These are phyloP conservation scores for Brachypalpus laphriformis DNA, from an alignment of 2,888 invertebrate genomes.

Conservation along the genomic window DNA sequence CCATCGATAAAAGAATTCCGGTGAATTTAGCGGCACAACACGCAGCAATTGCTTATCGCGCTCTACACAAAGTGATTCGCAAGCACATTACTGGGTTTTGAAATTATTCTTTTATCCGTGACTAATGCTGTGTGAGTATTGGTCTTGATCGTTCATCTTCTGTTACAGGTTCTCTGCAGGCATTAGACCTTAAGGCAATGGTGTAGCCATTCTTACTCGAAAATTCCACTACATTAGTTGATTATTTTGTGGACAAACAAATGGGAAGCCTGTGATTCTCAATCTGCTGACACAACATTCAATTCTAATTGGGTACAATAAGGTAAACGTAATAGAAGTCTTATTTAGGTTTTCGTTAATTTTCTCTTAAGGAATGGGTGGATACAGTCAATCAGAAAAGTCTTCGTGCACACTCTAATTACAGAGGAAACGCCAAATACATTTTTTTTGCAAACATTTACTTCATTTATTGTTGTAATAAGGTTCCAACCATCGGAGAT, in stretches of 20 bases:
- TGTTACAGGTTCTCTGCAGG: neutral
- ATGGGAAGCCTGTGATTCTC: neutral
- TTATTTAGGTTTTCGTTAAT: too few relatives aligned
- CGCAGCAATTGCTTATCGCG: neutral
- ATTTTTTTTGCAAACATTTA: too few relatives aligned
- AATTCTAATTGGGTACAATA: too few relatives aligned
- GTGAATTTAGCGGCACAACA: neutral
- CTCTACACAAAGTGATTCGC: neutral
- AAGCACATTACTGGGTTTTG: constrained; percentile 1
- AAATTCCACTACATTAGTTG: neutral
- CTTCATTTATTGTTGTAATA: too few relatives aligned
- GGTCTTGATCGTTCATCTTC: constrained; percentile 1
- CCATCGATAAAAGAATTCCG: neutral
- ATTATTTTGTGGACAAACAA: neutral
- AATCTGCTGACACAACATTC: neutral
- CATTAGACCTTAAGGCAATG: neutral
- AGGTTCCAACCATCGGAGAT: too few relatives aligned
- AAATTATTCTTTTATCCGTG: neutral
- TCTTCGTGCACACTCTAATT: too few relatives aligned
- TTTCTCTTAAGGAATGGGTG: too few relatives aligned
- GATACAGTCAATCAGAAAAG: too few relatives aligned
- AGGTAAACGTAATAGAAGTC: too few relatives aligned
- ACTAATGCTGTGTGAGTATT: neutral
- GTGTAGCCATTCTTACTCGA: neutral
- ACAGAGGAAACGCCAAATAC: too few relatives aligned